Percentiles rank a stretch among this genome's conserved stretches.
Evolutionary conservation across 2,888 invertebrate species (phyloP).

Genomic region (Erpobdella octoculata): DNA sequence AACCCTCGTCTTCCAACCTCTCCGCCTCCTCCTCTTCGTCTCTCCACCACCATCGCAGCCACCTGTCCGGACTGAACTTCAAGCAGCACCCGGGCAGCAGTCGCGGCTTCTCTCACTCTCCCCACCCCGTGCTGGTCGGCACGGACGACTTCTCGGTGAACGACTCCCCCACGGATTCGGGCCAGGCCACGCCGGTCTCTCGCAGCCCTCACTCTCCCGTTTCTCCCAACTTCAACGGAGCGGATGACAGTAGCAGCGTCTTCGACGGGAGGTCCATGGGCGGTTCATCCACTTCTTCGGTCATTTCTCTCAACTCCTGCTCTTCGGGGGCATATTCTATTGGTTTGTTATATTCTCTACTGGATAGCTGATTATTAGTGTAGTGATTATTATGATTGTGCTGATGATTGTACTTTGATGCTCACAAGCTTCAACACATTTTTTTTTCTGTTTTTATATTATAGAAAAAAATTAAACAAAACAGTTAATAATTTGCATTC

Average conservation of each 20-base stretch:
- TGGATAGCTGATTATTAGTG: no score
- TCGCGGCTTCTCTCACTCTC: constrained; percentile 45
- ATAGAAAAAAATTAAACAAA: no score
- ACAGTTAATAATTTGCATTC: no score
- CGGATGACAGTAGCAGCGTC: not conserved
- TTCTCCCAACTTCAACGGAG: constrained; percentile 4
- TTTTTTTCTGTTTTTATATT: no score
- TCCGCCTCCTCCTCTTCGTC: constrained; percentile 32
- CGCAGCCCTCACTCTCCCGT: constrained; percentile 16
- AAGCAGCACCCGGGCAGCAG: constrained; percentile 41
- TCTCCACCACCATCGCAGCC: constrained; percentile 35
- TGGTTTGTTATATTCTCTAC: no score
- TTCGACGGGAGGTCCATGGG: not conserved
- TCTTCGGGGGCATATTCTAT: no score
- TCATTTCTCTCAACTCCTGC: no score
- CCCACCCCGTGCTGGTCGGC: no score
- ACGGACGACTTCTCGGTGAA: constrained; percentile 39
- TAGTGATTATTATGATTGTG: no score
- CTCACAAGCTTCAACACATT: no score
- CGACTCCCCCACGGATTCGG: constrained; percentile 31
- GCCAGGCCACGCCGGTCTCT: not conserved
- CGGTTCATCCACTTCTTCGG: no score
- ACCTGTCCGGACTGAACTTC: constrained; percentile 38
- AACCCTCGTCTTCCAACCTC: constrained; percentile 55
- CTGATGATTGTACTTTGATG: no score